Evolutionary conservation across 2,888 invertebrate species (phyloP), one percentile per base, ranked within the genome.

Genomic region (Rhogogaster chlorosoma): DNA sequence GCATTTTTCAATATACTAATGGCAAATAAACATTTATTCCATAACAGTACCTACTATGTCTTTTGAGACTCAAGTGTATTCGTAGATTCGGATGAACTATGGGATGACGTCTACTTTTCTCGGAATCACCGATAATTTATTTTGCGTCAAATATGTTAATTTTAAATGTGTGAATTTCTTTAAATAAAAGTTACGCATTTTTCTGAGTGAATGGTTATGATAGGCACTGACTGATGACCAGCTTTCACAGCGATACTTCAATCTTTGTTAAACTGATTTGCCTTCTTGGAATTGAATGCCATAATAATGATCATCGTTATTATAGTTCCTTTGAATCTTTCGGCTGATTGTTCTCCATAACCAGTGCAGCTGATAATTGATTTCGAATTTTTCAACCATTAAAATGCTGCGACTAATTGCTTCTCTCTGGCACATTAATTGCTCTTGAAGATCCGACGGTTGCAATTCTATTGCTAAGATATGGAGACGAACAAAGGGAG

Each of bases 331-430:
- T 18, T 26, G 29, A 32, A 67, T 32, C 18, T 7, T 67, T 2
- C 18, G 32, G 29, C 26, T 32, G 29, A 67, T 67, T 67, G 32
- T 67, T 67, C 67, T 29, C 18, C 10, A 67, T n/a, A 42, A 38
- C 42, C n/a, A 22, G 22, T 42, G 71, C 71, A 73, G 42, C 42
- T 42, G 71, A 73, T 73, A 42, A 73, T 73, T 22, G 71, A 73
- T 73, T 73, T n/a, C 42, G n/a, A 73, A 73, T 42, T 73, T 18
- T 42, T 42, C 38, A 3, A 9, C 71, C 71, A 42, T 73, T 73
- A 22, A 29, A 38, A 42, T 10, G 42, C 38, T n/a, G 42, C 22
- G 38, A 73, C 71, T 73, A 73, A 73, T 73, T 22, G 71, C 22
- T 73, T 10, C 2, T 4, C 18, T 42, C n/a, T 10, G 38, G 71